These are phyloP conservation scores for Cinara cedri DNA, from an alignment of 2,888 invertebrate species.

Conservation along the genomic window DNA sequence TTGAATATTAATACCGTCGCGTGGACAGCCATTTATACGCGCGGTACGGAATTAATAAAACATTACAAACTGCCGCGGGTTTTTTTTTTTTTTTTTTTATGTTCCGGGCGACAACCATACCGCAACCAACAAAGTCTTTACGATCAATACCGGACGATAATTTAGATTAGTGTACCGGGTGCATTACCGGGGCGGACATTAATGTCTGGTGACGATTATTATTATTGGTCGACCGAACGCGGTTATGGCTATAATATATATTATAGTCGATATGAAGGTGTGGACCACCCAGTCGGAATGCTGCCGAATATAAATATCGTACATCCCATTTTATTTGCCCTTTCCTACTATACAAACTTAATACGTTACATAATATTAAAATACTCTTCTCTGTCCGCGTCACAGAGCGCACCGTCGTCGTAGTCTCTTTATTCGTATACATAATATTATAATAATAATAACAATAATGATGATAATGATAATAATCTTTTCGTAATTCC, in stretches of 20 bases:
- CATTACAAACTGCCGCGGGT: neutral
- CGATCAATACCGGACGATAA: conserved; percentile 51
- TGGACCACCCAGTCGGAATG: conserved; percentile 56
- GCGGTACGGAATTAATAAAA: conserved; percentile 23
- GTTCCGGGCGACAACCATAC: too few species aligned
- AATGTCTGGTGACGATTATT: conserved; percentile 44
- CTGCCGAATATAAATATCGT: conserved; percentile 51
- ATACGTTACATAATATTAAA: too few species aligned
- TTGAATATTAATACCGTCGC: conserved; percentile 4
- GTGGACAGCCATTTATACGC: conserved; percentile 22
- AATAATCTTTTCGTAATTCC: conserved; percentile 47
- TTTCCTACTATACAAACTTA: too few species aligned
- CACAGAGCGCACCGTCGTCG: too few species aligned
- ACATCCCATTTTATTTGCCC: conserved; percentile 41
- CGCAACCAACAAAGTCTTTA: conserved; percentile 16
- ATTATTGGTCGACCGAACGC: conserved; percentile 28
- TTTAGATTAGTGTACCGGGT: conserved; percentile 43
- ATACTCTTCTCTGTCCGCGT: too few species aligned
- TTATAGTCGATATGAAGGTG: conserved; percentile 28
- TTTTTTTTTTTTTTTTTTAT: conserved; percentile 11
- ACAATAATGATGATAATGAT: conserved; percentile 50
- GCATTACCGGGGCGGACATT: conserved; percentile 44
- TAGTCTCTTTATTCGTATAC: too few species aligned
- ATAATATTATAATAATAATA: too few species aligned
- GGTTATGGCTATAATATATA: too few species aligned